Evolutionary conservation across 2,797 vertebrate genomes (phyloP), one percentile per base, ranked within the genome.

Genomic region (Thamnophis elegans): DNA sequence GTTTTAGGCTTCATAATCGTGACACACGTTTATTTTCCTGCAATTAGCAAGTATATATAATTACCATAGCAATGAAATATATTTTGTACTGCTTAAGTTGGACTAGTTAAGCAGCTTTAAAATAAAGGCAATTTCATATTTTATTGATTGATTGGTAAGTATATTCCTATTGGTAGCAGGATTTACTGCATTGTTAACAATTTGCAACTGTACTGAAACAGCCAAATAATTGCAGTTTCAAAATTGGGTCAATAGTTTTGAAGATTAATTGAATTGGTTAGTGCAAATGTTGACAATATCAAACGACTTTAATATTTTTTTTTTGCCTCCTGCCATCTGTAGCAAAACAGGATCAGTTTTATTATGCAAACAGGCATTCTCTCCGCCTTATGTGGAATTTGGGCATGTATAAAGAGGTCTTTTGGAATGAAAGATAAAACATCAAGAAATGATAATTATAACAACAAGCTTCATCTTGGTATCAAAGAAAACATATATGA

Each of bases 341-440:
- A 98, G 98, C 98, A 98, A 98, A 98, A 98, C 98, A 98, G 98
- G 97, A 98, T 98, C 97, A 98, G 97, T 97, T 98, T 98, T 97
- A 98, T 98, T 97, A 98, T 96, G 98, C 97, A 98, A 98, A 98
- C 97, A 98, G 96, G 95, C 97, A 97, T 97, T 97, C 97, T 97
- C 97, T 98, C 97, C 96, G 97, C 97, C 97, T 97, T 97, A 96
- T 94, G 96, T 97, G 98, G 97, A 98, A 95, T 97, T 98, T 97
- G 97, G 97, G 97, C 97, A 96, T 97, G 97, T 97, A 98, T 97
- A 98, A 98, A 98, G 95, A 98, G 97, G 97, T 98, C 97, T 97
- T 96, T 96, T 97, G 97, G 97, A 98, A 98, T 97, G 96, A 97
- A 97, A 51, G 47, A 89, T 97, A 97, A 97, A 90, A 97, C 97